Percentiles rank a stretch among this genome's conserved stretches.
These are phyloP conservation scores for Stylophora pistillata DNA, from an alignment of 64 coral and sea anemone genomes.

Conservation along the genomic window DNA sequence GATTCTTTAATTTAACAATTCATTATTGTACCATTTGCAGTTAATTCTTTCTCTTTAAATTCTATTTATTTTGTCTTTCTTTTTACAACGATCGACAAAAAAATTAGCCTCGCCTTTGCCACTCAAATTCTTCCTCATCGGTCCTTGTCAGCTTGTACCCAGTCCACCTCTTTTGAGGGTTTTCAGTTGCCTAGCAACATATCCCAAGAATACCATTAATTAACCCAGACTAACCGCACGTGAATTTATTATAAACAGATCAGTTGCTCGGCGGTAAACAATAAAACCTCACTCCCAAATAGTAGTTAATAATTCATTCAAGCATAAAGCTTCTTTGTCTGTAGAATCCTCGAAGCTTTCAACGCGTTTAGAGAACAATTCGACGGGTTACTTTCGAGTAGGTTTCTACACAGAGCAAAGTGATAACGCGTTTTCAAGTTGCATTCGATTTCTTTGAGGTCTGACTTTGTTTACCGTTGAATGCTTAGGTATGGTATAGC, in stretches of 20 bases:
- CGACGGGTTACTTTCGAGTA: not conserved
- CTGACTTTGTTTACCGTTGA: not conserved
- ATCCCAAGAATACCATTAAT: not conserved
- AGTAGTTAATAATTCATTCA: slow-evolving; percentile 41
- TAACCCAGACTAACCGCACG: not conserved
- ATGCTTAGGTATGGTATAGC: not conserved
- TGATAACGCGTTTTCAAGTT: not conserved
- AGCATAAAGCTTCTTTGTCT: not conserved
- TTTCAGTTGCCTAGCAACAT: slow-evolving; percentile 16
- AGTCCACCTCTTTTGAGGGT: not conserved
- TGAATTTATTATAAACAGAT: not conserved
- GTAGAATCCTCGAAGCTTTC: not conserved
- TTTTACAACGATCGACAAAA: no score
- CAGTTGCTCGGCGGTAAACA: not conserved
- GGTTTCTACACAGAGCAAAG: not conserved
- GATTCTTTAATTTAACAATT: no score
- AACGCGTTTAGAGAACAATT: not conserved
- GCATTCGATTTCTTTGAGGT: not conserved
- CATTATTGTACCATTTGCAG: no score
- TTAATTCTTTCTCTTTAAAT: no score
- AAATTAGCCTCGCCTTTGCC: no score
- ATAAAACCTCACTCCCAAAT: slow-evolving; percentile 23
- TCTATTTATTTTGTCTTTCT: no score
- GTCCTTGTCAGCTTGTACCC: not conserved
- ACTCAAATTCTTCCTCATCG: not conserved